Evolutionary conservation across 2,113 vertebrate genomes (phyloP), one percentile per base, ranked within the genome.

Genomic region (Scartelaos histophorus): DNA sequence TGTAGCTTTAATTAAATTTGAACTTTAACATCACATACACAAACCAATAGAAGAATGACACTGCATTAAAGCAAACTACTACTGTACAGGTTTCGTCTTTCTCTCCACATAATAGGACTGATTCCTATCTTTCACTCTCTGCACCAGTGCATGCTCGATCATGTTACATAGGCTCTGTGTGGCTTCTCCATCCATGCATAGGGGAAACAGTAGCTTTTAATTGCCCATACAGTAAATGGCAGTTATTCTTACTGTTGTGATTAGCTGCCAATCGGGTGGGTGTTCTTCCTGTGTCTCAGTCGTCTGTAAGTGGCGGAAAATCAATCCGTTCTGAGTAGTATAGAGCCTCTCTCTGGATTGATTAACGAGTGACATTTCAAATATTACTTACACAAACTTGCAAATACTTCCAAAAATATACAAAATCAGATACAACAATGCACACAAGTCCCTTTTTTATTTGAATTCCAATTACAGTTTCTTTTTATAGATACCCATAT

Each of bases 131-230:
- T 15, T 15, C 25, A 2, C 13, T 16, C 15, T 61, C 25, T 34
- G 58, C 13, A 58, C 24, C 56, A 34, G 24, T 29, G 13, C 25
- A 25, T 34, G 58, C 6, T 34, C 58, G 7, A 24, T 61, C 24
- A 9, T 29, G 58, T 61, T 61, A 61, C 25, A 34, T 61, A 34
- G 58, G 25, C 58, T 16, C 25, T 29, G 22, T 61, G 24, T 29
- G 15, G 58, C 22, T 24, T 29, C 24, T 17, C 25, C 25, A 61
- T 17, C 22, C 58, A 61, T 61, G 58, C 22, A 34, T 61, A 6
- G 25, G 13, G 29, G 58, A 61, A 61, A 61, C 58, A 61, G 24
- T 61, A 61, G 25, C 22, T 61, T 24, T 29, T 29, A 61, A 61
- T 34, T 61, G 58, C 25, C 24, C 58, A 61, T 61, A 57, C 56